A percentile compares a stretch with the other conserved stretches of the same genome.
These are phyloP conservation scores for Cryptosula pallasiana DNA, from an alignment of 2,888 invertebrate genomes.

Conservation along the genomic window DNA sequence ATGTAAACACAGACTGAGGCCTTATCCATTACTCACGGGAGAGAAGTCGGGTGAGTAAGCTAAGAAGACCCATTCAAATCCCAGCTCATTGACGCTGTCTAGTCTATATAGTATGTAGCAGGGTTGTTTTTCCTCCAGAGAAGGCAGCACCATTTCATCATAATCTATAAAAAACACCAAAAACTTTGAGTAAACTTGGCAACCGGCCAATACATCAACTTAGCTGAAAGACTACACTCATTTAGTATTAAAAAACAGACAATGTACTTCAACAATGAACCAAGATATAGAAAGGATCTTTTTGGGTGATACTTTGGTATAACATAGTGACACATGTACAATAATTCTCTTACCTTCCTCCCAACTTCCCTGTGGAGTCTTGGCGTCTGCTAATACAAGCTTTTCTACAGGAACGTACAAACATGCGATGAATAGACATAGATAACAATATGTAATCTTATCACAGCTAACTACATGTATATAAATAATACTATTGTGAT, in stretches of 20 bases:
- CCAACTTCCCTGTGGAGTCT: constrained; percentile 37
- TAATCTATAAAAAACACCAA: constrained; percentile 47
- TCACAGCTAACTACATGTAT: too few species aligned
- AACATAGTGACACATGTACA: too few species aligned
- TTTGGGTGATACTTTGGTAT: too few species aligned
- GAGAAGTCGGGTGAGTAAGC: constrained; percentile 93
- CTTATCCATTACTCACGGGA: constrained; percentile 56
- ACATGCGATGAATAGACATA: too few species aligned
- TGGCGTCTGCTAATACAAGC: constrained; percentile 35
- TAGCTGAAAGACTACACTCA: too few species aligned
- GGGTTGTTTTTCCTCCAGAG: constrained; percentile 61
- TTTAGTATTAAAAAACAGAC: too few species aligned
- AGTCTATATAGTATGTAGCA: constrained; percentile 81
- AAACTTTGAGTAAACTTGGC: too few species aligned
- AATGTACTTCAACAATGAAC: too few species aligned
- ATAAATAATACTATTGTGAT: too few species aligned
- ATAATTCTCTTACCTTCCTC: constrained; percentile 51
- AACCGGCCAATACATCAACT: too few species aligned
- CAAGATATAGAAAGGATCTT: too few species aligned
- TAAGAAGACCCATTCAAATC: constrained; percentile 85
- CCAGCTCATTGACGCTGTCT: constrained; percentile 64
- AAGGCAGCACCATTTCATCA: constrained; percentile 39
- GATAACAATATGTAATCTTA: too few species aligned
- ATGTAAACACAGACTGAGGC: neutral
- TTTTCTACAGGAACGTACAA: constrained; percentile 44